Conservation (phyloP, 2,113 vertebrate genomes). For the Pterophyllum scalare region DNA sequence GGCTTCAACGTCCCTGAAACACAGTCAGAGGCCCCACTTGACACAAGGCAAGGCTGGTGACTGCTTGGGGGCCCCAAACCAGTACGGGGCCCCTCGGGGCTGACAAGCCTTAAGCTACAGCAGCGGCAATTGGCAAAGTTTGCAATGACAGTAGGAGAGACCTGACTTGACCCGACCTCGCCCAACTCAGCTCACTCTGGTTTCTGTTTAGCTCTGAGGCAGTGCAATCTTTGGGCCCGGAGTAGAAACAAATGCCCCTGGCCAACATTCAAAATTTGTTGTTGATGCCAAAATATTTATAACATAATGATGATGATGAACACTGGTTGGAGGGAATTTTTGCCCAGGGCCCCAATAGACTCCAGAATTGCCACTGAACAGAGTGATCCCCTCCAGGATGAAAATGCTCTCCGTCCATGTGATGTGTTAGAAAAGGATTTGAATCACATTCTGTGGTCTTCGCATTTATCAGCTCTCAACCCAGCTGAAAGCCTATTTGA, state of each 20-base stretch:
- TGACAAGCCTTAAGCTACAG: not conserved
- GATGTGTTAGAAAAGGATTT: not conserved
- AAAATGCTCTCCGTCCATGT: not conserved
- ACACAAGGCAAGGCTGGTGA: not conserved
- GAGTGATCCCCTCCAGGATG: not conserved
- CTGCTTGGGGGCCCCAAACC: not conserved
- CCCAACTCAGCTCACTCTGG: not conserved
- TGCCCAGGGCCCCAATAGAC: not conserved
- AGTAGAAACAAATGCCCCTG: not conserved
- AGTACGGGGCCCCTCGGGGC: not conserved
- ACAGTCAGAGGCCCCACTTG: not conserved
- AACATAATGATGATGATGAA: too few species aligned
- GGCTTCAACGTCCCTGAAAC: not conserved
- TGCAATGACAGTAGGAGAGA: not conserved
- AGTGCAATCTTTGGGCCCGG: not conserved
- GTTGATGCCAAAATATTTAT: not conserved
- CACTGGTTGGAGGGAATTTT: not conserved
- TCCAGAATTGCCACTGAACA: not conserved
- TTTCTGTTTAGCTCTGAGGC: not conserved
- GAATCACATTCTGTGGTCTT: not conserved
- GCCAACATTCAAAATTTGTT: not conserved
- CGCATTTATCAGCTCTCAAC: not conserved
- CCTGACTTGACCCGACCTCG: not conserved
- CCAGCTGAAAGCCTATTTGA: not conserved
- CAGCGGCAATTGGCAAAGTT: not conserved